These are phyloP conservation scores for Oeneis ivallda DNA, from an alignment of 2,888 invertebrate species.

Conservation along the genomic window DNA sequence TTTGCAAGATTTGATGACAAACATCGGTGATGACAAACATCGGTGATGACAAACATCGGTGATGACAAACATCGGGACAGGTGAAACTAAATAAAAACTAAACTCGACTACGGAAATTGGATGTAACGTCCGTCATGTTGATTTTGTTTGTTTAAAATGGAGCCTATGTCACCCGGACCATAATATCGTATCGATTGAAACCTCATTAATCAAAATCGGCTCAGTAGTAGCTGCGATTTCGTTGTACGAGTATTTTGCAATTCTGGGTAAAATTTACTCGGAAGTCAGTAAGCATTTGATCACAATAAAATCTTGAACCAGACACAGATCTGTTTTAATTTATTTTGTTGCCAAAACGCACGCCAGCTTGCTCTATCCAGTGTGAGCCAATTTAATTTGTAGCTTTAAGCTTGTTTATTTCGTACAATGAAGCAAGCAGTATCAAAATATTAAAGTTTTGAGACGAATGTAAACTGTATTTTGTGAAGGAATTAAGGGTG, in stretches of 20 bases:
- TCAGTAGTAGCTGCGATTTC: too few species aligned
- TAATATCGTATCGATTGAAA: too few species aligned
- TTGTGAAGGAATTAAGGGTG: neutral
- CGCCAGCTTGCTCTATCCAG: constrained; percentile 14
- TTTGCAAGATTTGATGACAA: too few species aligned
- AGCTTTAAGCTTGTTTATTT: constrained; percentile 16
- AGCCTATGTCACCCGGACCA: too few species aligned
- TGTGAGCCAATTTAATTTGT: constrained; percentile 23
- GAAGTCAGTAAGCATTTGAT: neutral
- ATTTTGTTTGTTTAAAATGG: too few species aligned
- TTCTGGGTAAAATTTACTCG: neutral
- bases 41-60: too few species aligned
- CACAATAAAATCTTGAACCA: constrained; percentile 9
- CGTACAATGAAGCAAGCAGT: neutral
- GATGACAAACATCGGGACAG: too few species aligned
- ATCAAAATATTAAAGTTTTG: neutral
- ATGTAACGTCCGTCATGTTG: too few species aligned
- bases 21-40: too few species aligned
- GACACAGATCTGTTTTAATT: constrained; percentile 20
- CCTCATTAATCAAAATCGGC: too few species aligned
- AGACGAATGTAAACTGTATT: neutral
- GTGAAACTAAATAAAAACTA: too few species aligned
- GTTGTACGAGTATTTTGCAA: neutral
- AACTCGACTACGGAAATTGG: too few species aligned
- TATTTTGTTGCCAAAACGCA: constrained; percentile 21